Evolutionary conservation across 1,140 invertebrate genomes (phyloP).

Genomic region (Calliopsis andreniformis): DNA sequence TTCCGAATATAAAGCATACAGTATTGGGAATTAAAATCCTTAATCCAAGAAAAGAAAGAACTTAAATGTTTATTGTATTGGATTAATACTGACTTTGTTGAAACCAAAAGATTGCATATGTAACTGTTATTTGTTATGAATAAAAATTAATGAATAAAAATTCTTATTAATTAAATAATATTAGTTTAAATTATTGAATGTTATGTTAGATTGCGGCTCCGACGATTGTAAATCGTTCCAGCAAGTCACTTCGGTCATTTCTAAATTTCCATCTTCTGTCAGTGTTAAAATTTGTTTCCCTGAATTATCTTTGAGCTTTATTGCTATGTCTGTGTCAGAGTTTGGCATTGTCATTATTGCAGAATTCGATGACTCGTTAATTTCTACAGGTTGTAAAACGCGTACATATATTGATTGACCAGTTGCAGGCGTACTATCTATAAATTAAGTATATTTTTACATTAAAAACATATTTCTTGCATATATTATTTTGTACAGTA

Average conservation of each 20-base stretch:
- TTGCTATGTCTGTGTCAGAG: constrained; percentile 32
- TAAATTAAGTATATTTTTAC: constrained; percentile 18
- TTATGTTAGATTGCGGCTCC: constrained; percentile 16
- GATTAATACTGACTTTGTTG: neutral
- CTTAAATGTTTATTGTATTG: neutral
- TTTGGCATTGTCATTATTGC: constrained; percentile 23
- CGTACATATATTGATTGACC: constrained; percentile 55
- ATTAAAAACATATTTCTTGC: neutral
- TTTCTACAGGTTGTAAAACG: constrained; percentile 56
- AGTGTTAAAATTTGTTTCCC: constrained; percentile 63
- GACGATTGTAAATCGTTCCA: constrained; percentile 53
- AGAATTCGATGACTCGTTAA: constrained; percentile 31
- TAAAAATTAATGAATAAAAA: constrained; percentile 24
- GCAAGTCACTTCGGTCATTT: constrained; percentile 61
- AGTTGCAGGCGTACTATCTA: constrained; percentile 30
- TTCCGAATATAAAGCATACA: neutral
- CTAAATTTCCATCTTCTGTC: constrained; percentile 66
- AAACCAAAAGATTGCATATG: constrained; percentile 13
- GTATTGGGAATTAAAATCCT: constrained; percentile 1
- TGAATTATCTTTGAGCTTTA: constrained; percentile 42
- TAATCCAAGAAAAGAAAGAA: constrained; percentile 8
- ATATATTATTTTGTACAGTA: neutral
- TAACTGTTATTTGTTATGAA: constrained; percentile 23
- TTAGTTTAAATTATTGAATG: constrained; percentile 21
- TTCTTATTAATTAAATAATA: neutral